Conservation (phyloP, 1,140 invertebrate species). For the Rhynchophorus ferrugineus region DNA sequence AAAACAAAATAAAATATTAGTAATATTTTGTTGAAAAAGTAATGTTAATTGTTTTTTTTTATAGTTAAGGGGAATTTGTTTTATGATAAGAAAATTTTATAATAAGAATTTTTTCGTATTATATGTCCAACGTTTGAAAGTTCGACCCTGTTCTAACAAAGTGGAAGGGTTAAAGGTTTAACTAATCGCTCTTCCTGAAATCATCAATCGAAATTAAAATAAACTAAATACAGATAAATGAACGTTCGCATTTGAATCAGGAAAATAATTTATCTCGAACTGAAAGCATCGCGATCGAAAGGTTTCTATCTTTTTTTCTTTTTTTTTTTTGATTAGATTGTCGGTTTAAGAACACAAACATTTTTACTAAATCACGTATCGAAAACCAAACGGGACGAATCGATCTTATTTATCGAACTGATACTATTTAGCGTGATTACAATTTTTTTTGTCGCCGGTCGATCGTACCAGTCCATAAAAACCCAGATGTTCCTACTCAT, state of each 20-base stretch:
- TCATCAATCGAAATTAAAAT: conserved; percentile 14
- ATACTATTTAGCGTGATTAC: conserved; percentile 2
- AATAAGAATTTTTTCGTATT: too few species aligned
- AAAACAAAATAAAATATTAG: too few species aligned
- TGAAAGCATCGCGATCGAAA: too few species aligned
- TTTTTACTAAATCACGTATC: conserved; percentile 7
- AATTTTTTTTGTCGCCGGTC: not conserved
- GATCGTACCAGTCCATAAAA: not conserved
- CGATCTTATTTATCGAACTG: conserved; percentile 8
- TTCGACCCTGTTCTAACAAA: not conserved
- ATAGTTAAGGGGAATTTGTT: too few species aligned
- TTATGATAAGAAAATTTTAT: too few species aligned
- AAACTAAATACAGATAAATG: conserved; percentile 7
- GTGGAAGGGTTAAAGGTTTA: conserved; percentile 3
- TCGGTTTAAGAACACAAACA: too few species aligned
- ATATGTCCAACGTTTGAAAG: too few species aligned
- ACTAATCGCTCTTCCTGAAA: conserved; percentile 6
- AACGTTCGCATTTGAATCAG: not conserved
- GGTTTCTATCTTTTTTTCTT: too few species aligned
- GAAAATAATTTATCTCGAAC: conserved; percentile 2
- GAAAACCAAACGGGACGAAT: conserved; percentile 7
- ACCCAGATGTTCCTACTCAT: not conserved
- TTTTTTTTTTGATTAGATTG: too few species aligned
- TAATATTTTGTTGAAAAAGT: too few species aligned
- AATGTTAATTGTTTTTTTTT: too few species aligned